Evolutionary conservation across 1,140 invertebrate genomes (phyloP), one percentile per base, ranked within the genome.

Genomic region (Euwallacea similis): DNA sequence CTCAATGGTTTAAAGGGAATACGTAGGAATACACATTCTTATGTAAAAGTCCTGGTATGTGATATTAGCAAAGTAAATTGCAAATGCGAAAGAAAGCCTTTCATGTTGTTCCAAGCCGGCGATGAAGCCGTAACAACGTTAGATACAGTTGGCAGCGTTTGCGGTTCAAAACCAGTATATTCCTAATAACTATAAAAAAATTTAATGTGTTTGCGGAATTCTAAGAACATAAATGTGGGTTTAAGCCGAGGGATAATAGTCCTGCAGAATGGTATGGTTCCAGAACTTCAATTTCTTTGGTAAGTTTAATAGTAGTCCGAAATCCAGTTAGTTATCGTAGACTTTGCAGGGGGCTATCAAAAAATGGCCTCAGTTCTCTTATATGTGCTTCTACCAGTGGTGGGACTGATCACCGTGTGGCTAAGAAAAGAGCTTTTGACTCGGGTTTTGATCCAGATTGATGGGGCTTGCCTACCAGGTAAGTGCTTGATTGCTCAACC

Each of bases 401-500:
- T 73, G 43, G 73, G 73, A 65, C 66, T 77, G 21, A 66, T 65
- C 4, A 55, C 73, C 8, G 46, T 79, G 7, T 62, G 71, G 66
- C 21, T 69, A 2, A 69, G 76, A 43, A 67, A 71, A 50, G 73
- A 72, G 60, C 65, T 76, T 41, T 71, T 77, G 41, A 43, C 68
- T 9, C 66, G 69, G 64, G 43, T 79, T 41, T 68, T 74, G 42
- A 46, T 73, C 16, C 74, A 78, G 16, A 13, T 78, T 13, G 78
- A 79, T 47, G 73, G 66, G 44, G 71, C 67, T 41, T 77, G 71
- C 21, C 44, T 79, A 9, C 69, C 77, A 59, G 74, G 77, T 79
- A 71, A 73, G 74, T 56, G 54, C 46, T 50, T 50, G 46, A 56
- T 15, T 33, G 4, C 21, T 33, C 21, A 33, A 33, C 21, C 21